Evolutionary conservation across 2,113 vertebrate species (phyloP).

Genomic region (Thomomys bottae): DNA sequence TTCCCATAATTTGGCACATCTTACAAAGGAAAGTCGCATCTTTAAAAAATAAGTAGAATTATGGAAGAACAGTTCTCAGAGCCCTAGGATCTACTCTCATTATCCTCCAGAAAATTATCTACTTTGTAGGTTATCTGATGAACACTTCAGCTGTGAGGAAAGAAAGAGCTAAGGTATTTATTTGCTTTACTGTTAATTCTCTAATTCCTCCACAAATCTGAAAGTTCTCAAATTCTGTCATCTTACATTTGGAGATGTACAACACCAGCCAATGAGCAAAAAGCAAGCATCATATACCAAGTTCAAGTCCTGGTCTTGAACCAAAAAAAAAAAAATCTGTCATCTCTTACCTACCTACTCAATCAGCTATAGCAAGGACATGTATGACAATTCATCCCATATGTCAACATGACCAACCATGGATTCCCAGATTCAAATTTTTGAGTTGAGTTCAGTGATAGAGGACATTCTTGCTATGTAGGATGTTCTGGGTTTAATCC

Average conservation of each 20-base stretch:
- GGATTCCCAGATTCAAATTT: background rate
- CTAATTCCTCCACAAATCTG: background rate
- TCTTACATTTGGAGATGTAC: too few species aligned
- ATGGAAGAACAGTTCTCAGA: slow-evolving; percentile 37
- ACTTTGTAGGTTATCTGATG: slow-evolving; percentile 10
- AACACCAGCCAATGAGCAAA: too few species aligned
- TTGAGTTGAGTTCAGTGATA: background rate
- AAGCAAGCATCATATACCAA: too few species aligned
- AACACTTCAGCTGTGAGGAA: slow-evolving; percentile 39
- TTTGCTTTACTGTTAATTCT: background rate
- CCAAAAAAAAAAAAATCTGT: background rate
- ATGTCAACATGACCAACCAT: background rate
- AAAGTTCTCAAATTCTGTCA: background rate
- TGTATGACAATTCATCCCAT: background rate
- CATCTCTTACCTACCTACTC: background rate
- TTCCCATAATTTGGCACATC: slow-evolving; percentile 5
- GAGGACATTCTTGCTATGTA: background rate
- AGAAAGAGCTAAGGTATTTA: background rate
- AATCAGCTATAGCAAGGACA: background rate
- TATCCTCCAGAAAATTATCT: slow-evolving; percentile 46
- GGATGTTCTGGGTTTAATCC: background rate
- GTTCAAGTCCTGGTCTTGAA: too few species aligned
- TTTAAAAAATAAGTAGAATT: slow-evolving; percentile 56
- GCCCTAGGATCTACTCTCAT: slow-evolving; percentile 18
- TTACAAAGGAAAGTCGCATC: slow-evolving; percentile 26